Conservation (phyloP, 2,113 vertebrate species). For the Bubo bubo region DNA sequence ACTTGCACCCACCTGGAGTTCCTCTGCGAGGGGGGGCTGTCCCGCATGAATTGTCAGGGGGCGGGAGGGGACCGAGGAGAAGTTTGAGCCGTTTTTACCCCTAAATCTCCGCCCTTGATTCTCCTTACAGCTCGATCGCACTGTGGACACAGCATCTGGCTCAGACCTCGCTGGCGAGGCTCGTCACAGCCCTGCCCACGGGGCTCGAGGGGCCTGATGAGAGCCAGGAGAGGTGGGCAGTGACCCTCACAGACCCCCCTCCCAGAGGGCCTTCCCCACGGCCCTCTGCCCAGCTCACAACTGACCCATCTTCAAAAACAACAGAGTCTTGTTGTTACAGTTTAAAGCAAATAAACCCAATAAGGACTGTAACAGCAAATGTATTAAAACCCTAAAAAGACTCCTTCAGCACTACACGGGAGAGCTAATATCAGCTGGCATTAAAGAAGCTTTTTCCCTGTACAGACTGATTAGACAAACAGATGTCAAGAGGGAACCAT, state of each 20-base stretch:
- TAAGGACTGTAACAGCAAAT: neutral
- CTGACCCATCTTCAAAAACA: neutral
- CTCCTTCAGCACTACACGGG: neutral
- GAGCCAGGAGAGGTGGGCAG: neutral
- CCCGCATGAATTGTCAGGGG: rapidly evolving
- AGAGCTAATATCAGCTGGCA: neutral
- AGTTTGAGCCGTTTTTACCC: neutral
- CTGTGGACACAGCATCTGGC: rapidly evolving
- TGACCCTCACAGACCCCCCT: neutral
- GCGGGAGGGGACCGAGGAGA: neutral
- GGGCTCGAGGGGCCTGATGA: neutral
- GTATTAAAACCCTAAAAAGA: neutral
- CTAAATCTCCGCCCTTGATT: neutral
- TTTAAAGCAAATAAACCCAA: neutral
- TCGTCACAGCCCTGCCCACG: neutral
- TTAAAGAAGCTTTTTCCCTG: neutral
- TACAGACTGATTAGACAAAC: neutral
- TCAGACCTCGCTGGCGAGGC: neutral
- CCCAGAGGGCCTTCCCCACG: rapidly evolving
- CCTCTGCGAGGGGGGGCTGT: neutral
- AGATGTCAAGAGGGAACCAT: constrained; percentile 26
- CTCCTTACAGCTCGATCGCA: neutral
- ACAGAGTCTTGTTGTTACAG: neutral
- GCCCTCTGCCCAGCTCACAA: neutral
- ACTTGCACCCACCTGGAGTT: neutral